Conservation (phyloP, 2,797 vertebrate genomes). For the Tapirus indicus region DNA sequence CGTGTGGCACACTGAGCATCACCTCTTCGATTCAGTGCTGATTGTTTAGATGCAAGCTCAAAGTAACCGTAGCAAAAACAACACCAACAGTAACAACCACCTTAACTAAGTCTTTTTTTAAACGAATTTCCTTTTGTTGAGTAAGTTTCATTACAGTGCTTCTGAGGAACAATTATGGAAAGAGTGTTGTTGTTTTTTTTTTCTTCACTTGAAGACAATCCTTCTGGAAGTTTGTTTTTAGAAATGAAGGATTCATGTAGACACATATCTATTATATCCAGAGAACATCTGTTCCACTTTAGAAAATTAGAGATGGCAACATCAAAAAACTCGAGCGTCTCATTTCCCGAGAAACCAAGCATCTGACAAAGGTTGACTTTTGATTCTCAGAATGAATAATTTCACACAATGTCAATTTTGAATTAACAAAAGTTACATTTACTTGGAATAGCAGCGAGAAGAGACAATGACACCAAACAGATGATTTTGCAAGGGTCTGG, state of each 20-base stretch:
- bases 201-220: not conserved
- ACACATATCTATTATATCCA: not conserved
- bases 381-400: conserved; percentile 30
- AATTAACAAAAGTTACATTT: not conserved
- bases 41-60: not conserved
- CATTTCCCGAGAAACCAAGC: not conserved
- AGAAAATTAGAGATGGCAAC: conserved; percentile 43
- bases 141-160: not conserved
- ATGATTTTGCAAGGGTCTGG: not conserved
- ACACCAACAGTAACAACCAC: not conserved
- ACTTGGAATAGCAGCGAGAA: not conserved
- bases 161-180: not conserved
- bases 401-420: conserved; percentile 18
- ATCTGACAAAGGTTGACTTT: conserved; percentile 42
- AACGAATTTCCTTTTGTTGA: not conserved
- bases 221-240: conserved; percentile 44
- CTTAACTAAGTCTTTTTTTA: not conserved
- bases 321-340: conserved; percentile 26
- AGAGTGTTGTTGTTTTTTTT: not conserved
- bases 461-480: not conserved
- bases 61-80: not conserved
- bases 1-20: not conserved
- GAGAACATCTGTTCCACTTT: conserved; percentile 45
- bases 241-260: conserved; percentile 28
- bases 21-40: not conserved